phyloP scores from a whole-genome alignment of 2,888 invertebrate genomes.

The Himalopsyche tibetana region DNA sequence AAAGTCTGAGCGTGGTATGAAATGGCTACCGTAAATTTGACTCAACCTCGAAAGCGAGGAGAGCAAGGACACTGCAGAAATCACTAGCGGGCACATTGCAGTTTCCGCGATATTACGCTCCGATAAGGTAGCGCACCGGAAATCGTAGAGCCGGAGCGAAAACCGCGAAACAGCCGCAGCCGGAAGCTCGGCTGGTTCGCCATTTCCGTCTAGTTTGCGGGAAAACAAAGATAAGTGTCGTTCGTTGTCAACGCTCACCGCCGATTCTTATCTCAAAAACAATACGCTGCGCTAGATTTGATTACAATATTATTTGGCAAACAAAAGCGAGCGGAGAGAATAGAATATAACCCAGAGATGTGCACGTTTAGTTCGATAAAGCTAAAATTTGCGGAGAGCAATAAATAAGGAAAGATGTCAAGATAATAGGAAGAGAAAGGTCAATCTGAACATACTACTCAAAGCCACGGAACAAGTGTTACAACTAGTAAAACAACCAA shows the following conservation, averaged over 20 bases:
- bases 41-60: background rate
- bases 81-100: constrained; percentile 9
- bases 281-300: background rate
- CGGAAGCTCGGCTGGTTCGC: constrained; percentile 31
- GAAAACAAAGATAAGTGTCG: constrained; percentile 40
- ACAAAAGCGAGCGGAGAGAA: constrained; percentile 3
- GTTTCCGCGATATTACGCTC: constrained; percentile 17
- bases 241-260: constrained; percentile 14
- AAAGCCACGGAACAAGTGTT: too few relatives aligned
- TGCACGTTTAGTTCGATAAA: too few relatives aligned
- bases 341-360: too few relatives aligned
- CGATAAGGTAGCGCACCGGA: background rate
- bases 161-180: constrained; percentile 33
- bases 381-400: too few relatives aligned
- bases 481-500: too few relatives aligned
- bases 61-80: constrained; percentile 34
- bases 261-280: constrained; percentile 14
- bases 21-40: background rate
- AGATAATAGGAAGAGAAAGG: too few relatives aligned
- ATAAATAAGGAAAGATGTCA: too few relatives aligned
- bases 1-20: background rate
- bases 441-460: too few relatives aligned
- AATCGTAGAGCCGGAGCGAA: constrained; percentile 31
- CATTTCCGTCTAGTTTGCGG: constrained; percentile 32
- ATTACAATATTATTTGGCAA: constrained; percentile 29